phyloP scores from a whole-genome alignment of 1,140 invertebrate genomes.

The Calliopsis andreniformis region DNA sequence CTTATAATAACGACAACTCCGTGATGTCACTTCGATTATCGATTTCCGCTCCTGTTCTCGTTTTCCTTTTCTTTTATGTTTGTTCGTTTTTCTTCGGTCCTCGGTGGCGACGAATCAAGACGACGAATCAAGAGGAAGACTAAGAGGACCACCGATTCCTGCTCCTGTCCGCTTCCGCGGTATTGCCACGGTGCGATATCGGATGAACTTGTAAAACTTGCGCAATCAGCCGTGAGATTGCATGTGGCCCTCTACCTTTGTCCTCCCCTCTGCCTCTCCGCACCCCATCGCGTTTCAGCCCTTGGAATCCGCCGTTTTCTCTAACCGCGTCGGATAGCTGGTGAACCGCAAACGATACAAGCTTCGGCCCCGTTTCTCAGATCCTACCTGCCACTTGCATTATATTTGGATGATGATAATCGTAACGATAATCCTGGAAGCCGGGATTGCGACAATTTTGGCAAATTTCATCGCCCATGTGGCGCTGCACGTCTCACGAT shows the following conservation, averaged over 20 bases:
- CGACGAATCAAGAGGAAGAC: conserved; percentile 5
- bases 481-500: not conserved
- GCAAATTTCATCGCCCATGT: not conserved
- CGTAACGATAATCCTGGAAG: not conserved
- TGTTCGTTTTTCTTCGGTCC: not conserved
- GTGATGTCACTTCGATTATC: conserved; percentile 15
- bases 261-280: not conserved
- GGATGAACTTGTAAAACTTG: conserved; percentile 72
- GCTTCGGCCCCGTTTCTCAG: conserved; percentile 16
- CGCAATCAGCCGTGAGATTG: conserved; percentile 70
- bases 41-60: not conserved
- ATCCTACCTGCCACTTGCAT: conserved; percentile 1
- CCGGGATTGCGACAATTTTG: not conserved
- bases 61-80: conserved; percentile 15
- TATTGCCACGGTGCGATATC: conserved; percentile 51
- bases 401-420: conserved; percentile 25
- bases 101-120: not conserved
- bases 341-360: conserved; percentile 39
- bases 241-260: conserved; percentile 41
- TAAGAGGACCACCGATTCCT: conserved; percentile 3
- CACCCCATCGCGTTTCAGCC: not conserved
- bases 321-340: conserved; percentile 23
- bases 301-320: conserved; percentile 21
- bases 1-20: conserved; percentile 41
- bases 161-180: conserved; percentile 31